These are phyloP conservation scores for Cyrtonyx montezumae DNA, from an alignment of 2,113 vertebrate species.

Conservation along the genomic window DNA sequence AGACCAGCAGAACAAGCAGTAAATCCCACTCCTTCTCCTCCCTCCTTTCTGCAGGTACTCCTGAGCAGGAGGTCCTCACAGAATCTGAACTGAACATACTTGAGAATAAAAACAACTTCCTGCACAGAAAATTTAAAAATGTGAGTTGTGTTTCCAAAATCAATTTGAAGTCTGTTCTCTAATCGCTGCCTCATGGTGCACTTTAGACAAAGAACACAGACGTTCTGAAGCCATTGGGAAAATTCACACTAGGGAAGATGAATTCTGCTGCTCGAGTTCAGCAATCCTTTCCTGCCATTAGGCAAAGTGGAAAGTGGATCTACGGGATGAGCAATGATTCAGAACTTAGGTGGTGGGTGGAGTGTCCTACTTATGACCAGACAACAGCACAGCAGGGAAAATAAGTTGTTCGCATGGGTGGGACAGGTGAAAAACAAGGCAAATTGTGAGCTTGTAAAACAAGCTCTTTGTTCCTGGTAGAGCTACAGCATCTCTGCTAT, in stretches of 20 bases:
- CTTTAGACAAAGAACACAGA: background rate
- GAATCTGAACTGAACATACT: background rate
- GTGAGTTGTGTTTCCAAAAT: background rate
- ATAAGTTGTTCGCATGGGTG: background rate
- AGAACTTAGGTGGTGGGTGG: background rate
- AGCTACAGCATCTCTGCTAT: background rate
- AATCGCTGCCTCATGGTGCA: background rate
- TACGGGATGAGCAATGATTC: conserved; percentile 15
- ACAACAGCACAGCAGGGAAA: background rate
- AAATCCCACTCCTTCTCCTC: background rate
- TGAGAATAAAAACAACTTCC: background rate
- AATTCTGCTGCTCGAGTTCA: background rate
- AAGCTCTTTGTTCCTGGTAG: background rate
- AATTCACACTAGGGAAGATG: background rate
- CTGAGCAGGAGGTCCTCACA: background rate
- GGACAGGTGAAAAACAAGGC: conserved; percentile 33
- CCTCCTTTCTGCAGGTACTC: background rate
- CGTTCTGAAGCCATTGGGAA: background rate
- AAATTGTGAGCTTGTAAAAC: conserved; percentile 28
- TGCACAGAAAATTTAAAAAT: background rate
- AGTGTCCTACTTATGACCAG: conserved; percentile 27
- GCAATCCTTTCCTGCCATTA: background rate
- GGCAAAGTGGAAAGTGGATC: conserved; percentile 8
- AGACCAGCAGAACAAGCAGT: background rate
- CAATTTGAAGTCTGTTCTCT: background rate